These are phyloP conservation scores for Atrichornis clamosus DNA, from an alignment of 2,113 vertebrate genomes.

Conservation along the genomic window DNA sequence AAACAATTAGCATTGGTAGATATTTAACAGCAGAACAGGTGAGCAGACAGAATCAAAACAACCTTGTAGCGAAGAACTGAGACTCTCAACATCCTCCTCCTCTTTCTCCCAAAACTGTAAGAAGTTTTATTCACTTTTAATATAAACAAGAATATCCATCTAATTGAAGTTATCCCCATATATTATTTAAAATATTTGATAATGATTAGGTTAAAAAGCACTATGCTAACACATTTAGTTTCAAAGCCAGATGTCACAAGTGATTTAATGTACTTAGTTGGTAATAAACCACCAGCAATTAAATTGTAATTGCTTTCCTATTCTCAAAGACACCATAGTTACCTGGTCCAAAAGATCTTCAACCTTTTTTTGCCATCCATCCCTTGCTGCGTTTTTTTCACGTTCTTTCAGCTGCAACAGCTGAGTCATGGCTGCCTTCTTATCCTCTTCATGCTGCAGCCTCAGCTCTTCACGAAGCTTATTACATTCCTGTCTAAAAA, in stretches of 20 bases:
- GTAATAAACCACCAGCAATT: neutral
- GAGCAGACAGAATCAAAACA: neutral
- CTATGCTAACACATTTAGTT: neutral
- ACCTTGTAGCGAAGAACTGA: neutral
- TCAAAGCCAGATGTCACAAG: neutral
- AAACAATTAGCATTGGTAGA: neutral
- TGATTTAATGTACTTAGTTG: neutral
- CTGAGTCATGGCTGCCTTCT: constrained; percentile 85
- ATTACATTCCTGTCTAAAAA: constrained; percentile 90
- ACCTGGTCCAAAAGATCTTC: constrained; percentile 98
- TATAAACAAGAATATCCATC: neutral
- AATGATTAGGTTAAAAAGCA: neutral
- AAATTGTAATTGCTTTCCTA: neutral
- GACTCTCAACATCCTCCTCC: neutral
- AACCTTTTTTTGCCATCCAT: constrained; percentile 97
- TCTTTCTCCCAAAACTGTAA: neutral
- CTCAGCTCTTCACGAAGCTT: constrained; percentile 92
- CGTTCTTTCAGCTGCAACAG: constrained; percentile 89
- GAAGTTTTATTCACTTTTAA: neutral
- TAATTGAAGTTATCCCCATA: neutral
- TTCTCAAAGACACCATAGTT: constrained; percentile 15
- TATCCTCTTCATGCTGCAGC: constrained; percentile 92
- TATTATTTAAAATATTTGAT: neutral
- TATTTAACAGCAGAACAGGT: neutral
- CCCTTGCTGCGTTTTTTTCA: constrained; percentile 86